Evolutionary conservation across 2,113 vertebrate genomes (phyloP).

Genomic region (Monarcha castaneiventris): DNA sequence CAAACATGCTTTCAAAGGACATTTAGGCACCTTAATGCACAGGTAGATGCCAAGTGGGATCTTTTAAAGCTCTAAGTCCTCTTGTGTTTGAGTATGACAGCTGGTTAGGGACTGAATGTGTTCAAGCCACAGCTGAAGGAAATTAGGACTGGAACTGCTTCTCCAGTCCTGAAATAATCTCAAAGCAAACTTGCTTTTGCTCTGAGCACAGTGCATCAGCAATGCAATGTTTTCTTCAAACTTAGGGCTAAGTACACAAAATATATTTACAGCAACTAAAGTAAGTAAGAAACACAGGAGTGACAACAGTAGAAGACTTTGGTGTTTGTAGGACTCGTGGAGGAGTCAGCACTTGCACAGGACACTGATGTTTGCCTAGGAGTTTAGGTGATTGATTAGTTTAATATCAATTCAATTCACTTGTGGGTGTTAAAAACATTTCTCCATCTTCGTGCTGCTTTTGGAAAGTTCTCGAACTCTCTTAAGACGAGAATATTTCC

Average conservation of each 20-base stretch:
- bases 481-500: neutral
- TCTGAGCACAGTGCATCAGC: neutral
- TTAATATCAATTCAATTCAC: slow-evolving; percentile 42
- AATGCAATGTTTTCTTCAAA: neutral
- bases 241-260: neutral
- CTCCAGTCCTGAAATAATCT: neutral
- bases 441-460: neutral
- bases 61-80: neutral
- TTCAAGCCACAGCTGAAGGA: neutral
- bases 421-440: slow-evolving; percentile 16
- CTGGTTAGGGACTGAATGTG: neutral
- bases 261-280: neutral
- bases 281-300: neutral
- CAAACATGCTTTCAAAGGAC: neutral
- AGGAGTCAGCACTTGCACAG: slow-evolving; percentile 4
- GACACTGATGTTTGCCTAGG: neutral
- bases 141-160: neutral
- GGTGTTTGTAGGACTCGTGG: neutral
- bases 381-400: slow-evolving; percentile 46
- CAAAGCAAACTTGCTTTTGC: neutral
- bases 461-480: neutral
- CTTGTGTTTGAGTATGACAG: neutral
- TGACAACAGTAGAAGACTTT: neutral
- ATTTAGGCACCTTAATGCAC: neutral
- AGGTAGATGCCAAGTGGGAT: neutral